Percentiles rank a stretch among this genome's conserved stretches.
These are phyloP conservation scores for Chironex yamaguchii DNA, from an alignment of 30 jellyfish, hydroid and myxozoan species.

Conservation along the genomic window DNA sequence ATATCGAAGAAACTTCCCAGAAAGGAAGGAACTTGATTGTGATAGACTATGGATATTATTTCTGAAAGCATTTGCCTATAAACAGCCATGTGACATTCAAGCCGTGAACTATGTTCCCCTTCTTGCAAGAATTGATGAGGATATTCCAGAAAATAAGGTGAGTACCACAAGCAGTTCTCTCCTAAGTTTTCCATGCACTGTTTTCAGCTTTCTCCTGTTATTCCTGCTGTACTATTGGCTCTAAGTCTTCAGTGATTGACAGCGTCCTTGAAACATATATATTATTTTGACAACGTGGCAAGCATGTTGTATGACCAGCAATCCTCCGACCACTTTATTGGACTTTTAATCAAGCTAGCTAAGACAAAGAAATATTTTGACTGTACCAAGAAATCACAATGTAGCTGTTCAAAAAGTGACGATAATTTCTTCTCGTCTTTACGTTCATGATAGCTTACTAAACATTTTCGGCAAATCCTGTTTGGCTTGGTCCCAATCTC, in stretches of 20 bases:
- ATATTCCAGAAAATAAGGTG: constrained; percentile 82
- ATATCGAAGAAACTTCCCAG: constrained; percentile 67
- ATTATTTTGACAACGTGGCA: too few species aligned
- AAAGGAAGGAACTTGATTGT: constrained; percentile 70
- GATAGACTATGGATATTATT: constrained; percentile 79
- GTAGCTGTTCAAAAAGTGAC: too few species aligned
- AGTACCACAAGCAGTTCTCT: not conserved
- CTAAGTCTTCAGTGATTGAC: not conserved
- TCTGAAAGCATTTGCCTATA: constrained; percentile 79
- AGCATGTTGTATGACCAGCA: too few species aligned
- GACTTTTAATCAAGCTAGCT: too few species aligned
- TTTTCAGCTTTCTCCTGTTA: not conserved
- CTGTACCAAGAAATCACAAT: too few species aligned
- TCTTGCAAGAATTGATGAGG: constrained; percentile 85
- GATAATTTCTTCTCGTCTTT: too few species aligned
- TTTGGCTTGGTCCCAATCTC: too few species aligned
- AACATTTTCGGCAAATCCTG: too few species aligned
- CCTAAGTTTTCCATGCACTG: not conserved
- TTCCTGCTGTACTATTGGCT: not conserved
- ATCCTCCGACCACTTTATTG: too few species aligned
- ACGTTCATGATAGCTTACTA: too few species aligned
- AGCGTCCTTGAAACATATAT: too few species aligned
- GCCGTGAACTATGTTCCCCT: constrained; percentile 66
- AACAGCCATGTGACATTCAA: constrained; percentile 91
- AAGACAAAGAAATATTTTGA: too few species aligned